Percentiles rank a stretch among this genome's conserved stretches.
Evolutionary conservation across 2,888 invertebrate genomes (phyloP).

Genomic region (Tetragnatha montana): DNA sequence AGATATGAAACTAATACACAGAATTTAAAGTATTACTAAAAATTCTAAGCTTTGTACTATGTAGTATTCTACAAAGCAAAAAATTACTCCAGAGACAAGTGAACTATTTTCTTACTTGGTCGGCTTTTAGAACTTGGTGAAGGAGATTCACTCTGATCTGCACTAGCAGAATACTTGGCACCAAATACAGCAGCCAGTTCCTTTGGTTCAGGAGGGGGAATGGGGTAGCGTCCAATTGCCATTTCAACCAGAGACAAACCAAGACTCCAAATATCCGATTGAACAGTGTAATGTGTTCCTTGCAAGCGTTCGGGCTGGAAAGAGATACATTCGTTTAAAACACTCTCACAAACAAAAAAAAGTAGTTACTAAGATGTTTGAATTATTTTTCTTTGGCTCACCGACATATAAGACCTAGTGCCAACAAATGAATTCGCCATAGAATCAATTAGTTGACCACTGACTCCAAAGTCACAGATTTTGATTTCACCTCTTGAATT

Average conservation of each 20-base stretch:
- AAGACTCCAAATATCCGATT: conserved; percentile 99
- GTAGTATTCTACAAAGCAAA: neutral
- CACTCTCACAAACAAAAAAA: neutral
- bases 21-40: neutral
- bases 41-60: neutral
- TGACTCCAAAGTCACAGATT: conserved; percentile 99
- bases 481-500: conserved; percentile 99
- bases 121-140: conserved; percentile 71
- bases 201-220: conserved; percentile 95
- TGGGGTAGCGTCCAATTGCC: conserved; percentile 99
- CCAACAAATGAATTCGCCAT: conserved; percentile 99
- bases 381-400: conserved; percentile 79
- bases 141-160: conserved; percentile 77
- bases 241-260: conserved; percentile 98
- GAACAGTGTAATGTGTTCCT: conserved; percentile 98
- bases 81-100: neutral
- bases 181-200: conserved; percentile 90
- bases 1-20: neutral
- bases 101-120: conserved; percentile 58
- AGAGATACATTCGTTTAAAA: neutral
- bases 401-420: conserved; percentile 99
- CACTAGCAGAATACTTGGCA: conserved; percentile 78
- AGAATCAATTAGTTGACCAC: conserved; percentile 98
- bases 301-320: conserved; percentile 96
- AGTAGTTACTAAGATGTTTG: neutral